Evolutionary conservation across 2,888 invertebrate species (phyloP).

Genomic region (Cenopis cana): DNA sequence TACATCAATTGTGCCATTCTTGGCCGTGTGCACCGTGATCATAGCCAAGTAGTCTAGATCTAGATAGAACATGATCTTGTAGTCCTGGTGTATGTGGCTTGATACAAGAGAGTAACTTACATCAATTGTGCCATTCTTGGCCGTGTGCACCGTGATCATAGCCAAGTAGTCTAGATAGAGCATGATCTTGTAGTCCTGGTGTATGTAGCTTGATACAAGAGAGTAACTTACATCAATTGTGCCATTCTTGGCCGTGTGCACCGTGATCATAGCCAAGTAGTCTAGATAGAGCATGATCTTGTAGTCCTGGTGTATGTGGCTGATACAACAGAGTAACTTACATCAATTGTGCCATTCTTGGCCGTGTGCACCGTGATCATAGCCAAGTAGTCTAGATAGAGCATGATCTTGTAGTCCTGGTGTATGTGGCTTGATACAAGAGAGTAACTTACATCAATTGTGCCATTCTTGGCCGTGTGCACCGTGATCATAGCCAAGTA

Average conservation of each 20-base stretch:
- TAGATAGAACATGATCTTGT: slow-evolving; percentile 96
- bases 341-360: slow-evolving; percentile 71
- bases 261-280: slow-evolving; percentile 92
- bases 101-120: slow-evolving; percentile 78
- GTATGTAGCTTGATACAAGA: neutral
- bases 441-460: slow-evolving; percentile 92
- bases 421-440: neutral
- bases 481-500: slow-evolving; percentile 70
- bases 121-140: too few relatives aligned
- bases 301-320: slow-evolving; percentile 88
- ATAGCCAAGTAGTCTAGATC: slow-evolving; percentile 97
- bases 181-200: too few relatives aligned
- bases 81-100: slow-evolving; percentile 86
- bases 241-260: slow-evolving; percentile 93
- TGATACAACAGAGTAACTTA: neutral
- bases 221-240: slow-evolving; percentile 91
- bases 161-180: too few relatives aligned
- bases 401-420: too few relatives aligned
- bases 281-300: slow-evolving; percentile 97
- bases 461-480: slow-evolving; percentile 94
- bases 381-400: too few relatives aligned
- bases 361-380: too few relatives aligned
- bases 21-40: slow-evolving; percentile 89
- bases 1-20: slow-evolving; percentile 96
- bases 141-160: too few relatives aligned